Evolutionary conservation across 1,140 invertebrate species (phyloP), one percentile per base, ranked within the genome.

Genomic region (Panagrolaimus sp.): DNA sequence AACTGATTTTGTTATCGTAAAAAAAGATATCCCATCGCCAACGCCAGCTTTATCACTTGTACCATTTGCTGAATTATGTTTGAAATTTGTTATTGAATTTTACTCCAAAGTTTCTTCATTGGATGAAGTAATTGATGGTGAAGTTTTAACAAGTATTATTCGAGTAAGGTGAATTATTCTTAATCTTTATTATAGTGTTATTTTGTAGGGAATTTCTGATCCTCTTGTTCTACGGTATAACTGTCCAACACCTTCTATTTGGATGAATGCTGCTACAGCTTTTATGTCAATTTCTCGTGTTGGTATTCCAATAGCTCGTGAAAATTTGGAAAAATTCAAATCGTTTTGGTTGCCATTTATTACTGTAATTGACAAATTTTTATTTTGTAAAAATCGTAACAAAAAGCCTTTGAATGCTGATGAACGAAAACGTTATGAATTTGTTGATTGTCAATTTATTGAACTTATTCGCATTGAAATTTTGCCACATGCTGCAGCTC

Each of bases 381-480:
- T 89, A 89, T 76, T 89, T 90, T 81, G 91, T 92, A 85, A 87
- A 89, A 5, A 88, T 91, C 11, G 91, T 92, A 83, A 93, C 91
- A 38, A 38, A 38, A 38, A 38, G 31, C 31, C 31, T 7, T 63
- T 83, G n/a, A 72, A 79, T 42, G 69, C 71, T 43, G 78, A 82
- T 68, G 78, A 83, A 64, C 45, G 73, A 43, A 80, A 80, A 67
- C 61, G 77, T 43, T 71, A 82, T 66, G 77, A 83, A 65, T 73
- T 72, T 45, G 66, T 76, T 61, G 78, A 72, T 66, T 78, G 83
- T 46, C 89, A 92, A 85, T 87, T 93, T 27, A 90, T 95, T 74
- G 89, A 92, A 78, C 83, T 94, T 68, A 85, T 95, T 27, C 85
- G 91, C 67, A 90, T 90, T 71, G 90, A 93, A 86, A 90, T 95